phyloP scores from a whole-genome alignment of 2,888 invertebrate genomes.

The Aromia moschata region DNA sequence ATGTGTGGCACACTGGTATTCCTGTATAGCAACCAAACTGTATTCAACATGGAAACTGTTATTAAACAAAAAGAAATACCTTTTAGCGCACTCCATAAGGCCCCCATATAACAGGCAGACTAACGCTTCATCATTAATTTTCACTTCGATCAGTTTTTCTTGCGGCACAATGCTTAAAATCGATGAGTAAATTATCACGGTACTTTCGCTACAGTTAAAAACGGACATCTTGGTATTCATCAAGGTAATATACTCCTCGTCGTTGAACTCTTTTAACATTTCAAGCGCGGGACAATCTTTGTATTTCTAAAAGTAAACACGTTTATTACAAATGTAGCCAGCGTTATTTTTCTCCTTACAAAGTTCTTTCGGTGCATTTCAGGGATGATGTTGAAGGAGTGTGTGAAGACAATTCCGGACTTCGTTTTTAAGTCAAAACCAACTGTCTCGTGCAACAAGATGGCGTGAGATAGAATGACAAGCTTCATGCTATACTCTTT shows the following conservation, averaged over 20 bases:
- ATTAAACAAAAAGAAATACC: too few species aligned
- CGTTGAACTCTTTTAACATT: constrained; percentile 39
- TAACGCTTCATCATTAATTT: constrained; percentile 46
- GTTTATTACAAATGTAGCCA: too few species aligned
- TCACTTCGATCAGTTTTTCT: constrained; percentile 39
- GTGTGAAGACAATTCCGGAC: constrained; percentile 68
- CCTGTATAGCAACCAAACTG: too few species aligned
- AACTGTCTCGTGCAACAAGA: constrained; percentile 63
- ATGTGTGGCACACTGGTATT: constrained; percentile 50
- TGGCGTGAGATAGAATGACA: constrained; percentile 45
- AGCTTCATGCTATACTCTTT: constrained; percentile 42
- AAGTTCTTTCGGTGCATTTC: constrained; percentile 43
- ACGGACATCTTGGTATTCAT: constrained; percentile 26
- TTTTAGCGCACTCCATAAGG: constrained; percentile 54
- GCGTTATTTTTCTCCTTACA: too few species aligned
- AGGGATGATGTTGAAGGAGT: constrained; percentile 62
- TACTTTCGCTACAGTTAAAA: constrained; percentile 37
- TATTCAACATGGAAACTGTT: too few species aligned
- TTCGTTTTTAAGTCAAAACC: constrained; percentile 75
- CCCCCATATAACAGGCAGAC: constrained; percentile 52
- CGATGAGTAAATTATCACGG: constrained; percentile 48
- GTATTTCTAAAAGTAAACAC: constrained; percentile 41
- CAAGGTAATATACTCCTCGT: constrained; percentile 36
- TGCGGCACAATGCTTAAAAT: constrained; percentile 45
- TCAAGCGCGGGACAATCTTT: constrained; percentile 44